A percentile compares a stretch with the other conserved stretches of the same genome.
Conservation (phyloP, 1,140 invertebrate genomes). For the Agrypnia vestita region DNA sequence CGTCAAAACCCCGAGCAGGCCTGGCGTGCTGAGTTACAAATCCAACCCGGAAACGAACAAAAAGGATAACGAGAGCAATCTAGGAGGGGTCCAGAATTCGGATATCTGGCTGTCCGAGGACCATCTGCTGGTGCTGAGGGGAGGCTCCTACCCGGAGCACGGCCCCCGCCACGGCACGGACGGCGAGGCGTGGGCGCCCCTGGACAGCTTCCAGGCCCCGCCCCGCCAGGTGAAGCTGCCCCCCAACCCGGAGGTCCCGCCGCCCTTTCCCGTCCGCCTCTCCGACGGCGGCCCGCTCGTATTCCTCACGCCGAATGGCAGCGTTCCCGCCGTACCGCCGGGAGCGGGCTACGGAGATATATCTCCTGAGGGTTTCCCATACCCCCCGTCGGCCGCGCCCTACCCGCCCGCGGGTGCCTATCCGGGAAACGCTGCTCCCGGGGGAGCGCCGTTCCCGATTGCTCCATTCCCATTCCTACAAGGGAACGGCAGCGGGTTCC, state of each 20-base stretch:
- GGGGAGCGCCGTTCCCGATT: constrained; percentile 75
- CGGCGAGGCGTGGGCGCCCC: constrained; percentile 79
- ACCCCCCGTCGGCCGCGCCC: constrained; percentile 70
- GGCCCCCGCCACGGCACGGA: constrained; percentile 67
- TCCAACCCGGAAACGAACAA: constrained; percentile 82
- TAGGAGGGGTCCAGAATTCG: constrained; percentile 85
- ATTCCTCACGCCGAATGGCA: constrained; percentile 79
- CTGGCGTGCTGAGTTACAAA: constrained; percentile 86
- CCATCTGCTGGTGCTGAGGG: constrained; percentile 87
- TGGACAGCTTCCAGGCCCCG: constrained; percentile 87
- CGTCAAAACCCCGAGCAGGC: constrained; percentile 77
- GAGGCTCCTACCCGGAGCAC: constrained; percentile 79
- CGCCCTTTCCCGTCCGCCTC: constrained; percentile 91
- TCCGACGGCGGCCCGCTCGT: constrained; percentile 84
- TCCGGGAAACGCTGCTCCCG: constrained; percentile 76
- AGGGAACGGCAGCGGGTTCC: constrained; percentile 72
- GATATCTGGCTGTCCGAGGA: constrained; percentile 94
- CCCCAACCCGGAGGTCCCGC: constrained; percentile 82
- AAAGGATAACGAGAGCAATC: constrained; percentile 83
- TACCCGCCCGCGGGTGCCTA: constrained; percentile 71
- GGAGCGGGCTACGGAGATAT: constrained; percentile 77
- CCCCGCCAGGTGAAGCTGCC: constrained; percentile 86
- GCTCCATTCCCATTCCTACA: constrained; percentile 75
- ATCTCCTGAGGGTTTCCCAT: constrained; percentile 72
- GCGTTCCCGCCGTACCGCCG: constrained; percentile 71